Evolutionary conservation across 2,888 invertebrate species (phyloP).

Genomic region (Hetaerina titia): DNA sequence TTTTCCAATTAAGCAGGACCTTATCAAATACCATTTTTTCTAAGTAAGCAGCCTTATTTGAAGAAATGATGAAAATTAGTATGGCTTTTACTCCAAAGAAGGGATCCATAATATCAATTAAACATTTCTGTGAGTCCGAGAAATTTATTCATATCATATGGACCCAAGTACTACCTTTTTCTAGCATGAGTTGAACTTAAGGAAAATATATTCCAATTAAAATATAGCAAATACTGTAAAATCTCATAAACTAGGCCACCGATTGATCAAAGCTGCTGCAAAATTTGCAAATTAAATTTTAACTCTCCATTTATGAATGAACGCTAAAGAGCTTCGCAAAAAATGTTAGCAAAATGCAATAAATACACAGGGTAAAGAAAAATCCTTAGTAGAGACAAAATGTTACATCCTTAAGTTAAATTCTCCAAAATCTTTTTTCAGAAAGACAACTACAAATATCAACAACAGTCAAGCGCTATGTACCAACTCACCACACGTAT

Average conservation of each 20-base stretch:
- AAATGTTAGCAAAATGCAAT: background rate
- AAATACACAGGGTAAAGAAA: background rate
- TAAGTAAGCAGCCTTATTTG: too few species aligned
- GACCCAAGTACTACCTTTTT: background rate
- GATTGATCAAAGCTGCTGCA: background rate
- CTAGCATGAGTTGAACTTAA: background rate
- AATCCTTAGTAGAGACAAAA: background rate
- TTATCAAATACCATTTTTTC: too few species aligned
- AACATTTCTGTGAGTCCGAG: too few species aligned
- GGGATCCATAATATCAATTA: too few species aligned
- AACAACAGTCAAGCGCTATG: background rate
- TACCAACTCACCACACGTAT: background rate
- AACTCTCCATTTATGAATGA: background rate
- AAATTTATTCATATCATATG: background rate
- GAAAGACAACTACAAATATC: background rate
- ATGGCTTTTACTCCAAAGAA: too few species aligned
- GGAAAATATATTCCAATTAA: background rate
- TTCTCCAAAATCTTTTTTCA: background rate
- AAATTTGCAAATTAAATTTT: background rate
- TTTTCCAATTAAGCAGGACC: too few species aligned
- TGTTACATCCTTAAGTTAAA: background rate
- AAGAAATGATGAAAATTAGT: too few species aligned
- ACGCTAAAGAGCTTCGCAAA: background rate
- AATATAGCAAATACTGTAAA: background rate
- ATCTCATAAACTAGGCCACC: background rate